Base-by-base conservation (phyloP, 2,113 vertebrate species). In the Proteles cristata region DNA sequence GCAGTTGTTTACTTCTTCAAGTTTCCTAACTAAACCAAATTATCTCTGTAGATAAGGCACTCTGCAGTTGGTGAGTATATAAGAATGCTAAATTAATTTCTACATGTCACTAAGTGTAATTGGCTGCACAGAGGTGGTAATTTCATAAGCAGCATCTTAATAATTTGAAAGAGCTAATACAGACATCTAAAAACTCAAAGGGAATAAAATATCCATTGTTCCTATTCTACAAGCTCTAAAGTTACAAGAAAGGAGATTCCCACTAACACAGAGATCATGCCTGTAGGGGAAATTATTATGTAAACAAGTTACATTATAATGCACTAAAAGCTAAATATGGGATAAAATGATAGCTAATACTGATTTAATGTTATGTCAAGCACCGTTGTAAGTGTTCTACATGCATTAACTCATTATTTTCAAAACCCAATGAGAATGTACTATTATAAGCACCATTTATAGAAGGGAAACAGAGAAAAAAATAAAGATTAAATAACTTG, bases 11-110 rank as follows among this genome's bases (percentile, higher is more conserved):
- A 55, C 25, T 86, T 58, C 65, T 58, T 63, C 68, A 50, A 95
- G 35, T 88, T 89, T 87, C 82, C 65, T 63, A 76, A 48, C 12
- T 48, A 90, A 92, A 39, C 19, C 65, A 87, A 77, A 65, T 88
- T 68, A 58, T 84, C 66, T 94, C 39, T 4, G 45, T 33, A 15
- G 50, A 61, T 76, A 76, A 84, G 81, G 7, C 7, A 65, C 53
- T 74, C 53, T 17, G 5, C 12, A 7, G 11, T 31, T n/a, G 19
- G 87, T 12, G 55, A 89, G 35, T 63, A 19, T 33, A 17, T 83
- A 76, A 88, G 45, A 88, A 90, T 71, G 33, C 19, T 77, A 61
- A 90, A 80, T 76, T 50, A 39, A 74, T 85, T 93, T 88, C 35
- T 84, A 35, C 43, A 58, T 10, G 8, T 80, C 39, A 43, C 28